Percentiles rank a stretch among this genome's conserved stretches.
phyloP scores from a whole-genome alignment of 2,888 invertebrate genomes.

The Sesia bembeciformis region DNA sequence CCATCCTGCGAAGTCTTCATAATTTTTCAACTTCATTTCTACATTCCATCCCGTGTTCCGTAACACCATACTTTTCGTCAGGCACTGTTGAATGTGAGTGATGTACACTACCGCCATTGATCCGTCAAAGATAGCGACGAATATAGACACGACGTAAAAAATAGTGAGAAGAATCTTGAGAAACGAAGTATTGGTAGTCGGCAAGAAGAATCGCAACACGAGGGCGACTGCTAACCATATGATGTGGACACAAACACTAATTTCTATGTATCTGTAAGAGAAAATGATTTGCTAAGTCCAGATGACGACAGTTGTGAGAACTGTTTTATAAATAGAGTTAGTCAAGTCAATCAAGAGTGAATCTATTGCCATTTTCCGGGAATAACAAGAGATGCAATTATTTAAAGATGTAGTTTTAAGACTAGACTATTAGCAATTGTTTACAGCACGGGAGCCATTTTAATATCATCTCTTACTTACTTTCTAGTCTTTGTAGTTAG shows the following conservation, averaged over 20 bases:
- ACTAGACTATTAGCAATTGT: neutral
- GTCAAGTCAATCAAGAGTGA: no score
- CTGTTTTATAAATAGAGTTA: no score
- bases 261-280: conserved; percentile 34
- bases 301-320: no score
- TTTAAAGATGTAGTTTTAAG: no score
- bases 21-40: conserved; percentile 25
- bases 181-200: conserved; percentile 10
- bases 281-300: neutral
- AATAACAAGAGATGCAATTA: no score
- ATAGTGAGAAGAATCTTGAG: conserved; percentile 22
- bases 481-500: conserved; percentile 29
- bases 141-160: conserved; percentile 25
- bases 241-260: conserved; percentile 31
- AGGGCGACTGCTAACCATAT: conserved; percentile 35
- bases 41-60: conserved; percentile 50
- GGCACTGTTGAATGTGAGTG: conserved; percentile 47
- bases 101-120: conserved; percentile 54
- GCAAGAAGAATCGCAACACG: conserved; percentile 16
- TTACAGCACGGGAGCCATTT: neutral
- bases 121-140: conserved; percentile 35
- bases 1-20: conserved; percentile 50
- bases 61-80: conserved; percentile 48
- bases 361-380: no score
- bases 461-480: neutral